Evolutionary conservation across 2,888 invertebrate species (phyloP), one percentile per base, ranked within the genome.

Genomic region (Nomada fucata): DNA sequence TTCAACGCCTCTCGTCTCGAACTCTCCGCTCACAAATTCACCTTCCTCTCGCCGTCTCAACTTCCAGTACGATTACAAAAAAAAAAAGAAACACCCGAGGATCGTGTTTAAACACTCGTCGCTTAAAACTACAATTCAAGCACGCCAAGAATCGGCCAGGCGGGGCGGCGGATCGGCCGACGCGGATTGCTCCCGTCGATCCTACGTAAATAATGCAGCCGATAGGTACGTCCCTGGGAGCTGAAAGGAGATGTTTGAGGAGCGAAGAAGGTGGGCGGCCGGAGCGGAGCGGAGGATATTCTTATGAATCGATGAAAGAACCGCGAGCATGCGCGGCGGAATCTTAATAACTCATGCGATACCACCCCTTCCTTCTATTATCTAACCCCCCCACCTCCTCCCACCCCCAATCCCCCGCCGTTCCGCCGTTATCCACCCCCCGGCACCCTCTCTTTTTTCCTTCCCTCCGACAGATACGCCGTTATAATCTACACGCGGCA

Each of bases 241-340:
- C 64, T 57, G 80, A 80, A 82, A 75, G 79, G 63, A 72, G 74
- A 55, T 69, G 86, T 76, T 73, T 50, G 61, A 69, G 67, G 47
- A 50, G 61, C 26, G 55, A 20, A 26, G 69, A 20, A 81, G 82
- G 85, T 82, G 87, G 85, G 86, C 68, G 77, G 87, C 84, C 85
- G 78, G 60, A 50, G 83, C 85, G 72, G 74, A 88, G 88, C 86
- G 80, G 90, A 91, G 90, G 89, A 91, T 91, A 91, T 91, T 91
- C 91, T 91, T 91, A 91, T 91, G 91, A 92, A 92, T 92, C 91
- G 92, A 92, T 92, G 92, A 91, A 91, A 92, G 92, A 91, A 91
- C 90, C 90, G 90, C 89, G 92, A 90, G 92, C 92, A 92, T 92
- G 92, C 92, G 92, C 92, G 88, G 80, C 87, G 87, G 90, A 91